Percentiles rank a stretch among this genome's conserved stretches.
These are phyloP conservation scores for Holocentrus rufus DNA, from an alignment of 2,797 vertebrate species.

Conservation along the genomic window DNA sequence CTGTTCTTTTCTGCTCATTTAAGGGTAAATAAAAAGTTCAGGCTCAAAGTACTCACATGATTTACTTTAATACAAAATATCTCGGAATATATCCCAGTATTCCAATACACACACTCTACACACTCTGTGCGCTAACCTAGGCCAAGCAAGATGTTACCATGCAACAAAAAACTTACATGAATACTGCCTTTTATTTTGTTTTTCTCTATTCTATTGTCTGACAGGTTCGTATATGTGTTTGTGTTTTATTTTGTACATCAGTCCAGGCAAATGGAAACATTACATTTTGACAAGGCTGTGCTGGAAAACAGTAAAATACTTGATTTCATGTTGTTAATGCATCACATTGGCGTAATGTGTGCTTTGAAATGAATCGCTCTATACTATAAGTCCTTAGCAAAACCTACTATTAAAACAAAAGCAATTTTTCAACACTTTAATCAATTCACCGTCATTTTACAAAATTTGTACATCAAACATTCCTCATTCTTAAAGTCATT, in stretches of 20 bases:
- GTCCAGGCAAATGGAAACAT: slow-evolving; percentile 18
- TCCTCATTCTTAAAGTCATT: no score
- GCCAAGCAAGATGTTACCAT: no score
- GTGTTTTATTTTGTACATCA: slow-evolving; percentile 16
- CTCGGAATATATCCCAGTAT: no score
- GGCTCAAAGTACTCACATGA: no score
- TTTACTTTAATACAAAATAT: no score
- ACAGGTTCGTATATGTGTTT: slow-evolving; percentile 27
- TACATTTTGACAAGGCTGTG: slow-evolving; percentile 3
- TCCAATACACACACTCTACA: no score
- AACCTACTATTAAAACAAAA: no score
- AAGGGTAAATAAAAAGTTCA: no score
- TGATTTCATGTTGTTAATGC: slow-evolving; percentile 7
- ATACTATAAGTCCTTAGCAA: neutral
- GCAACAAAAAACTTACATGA: no score
- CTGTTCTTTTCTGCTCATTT: no score
- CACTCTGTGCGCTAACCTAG: no score
- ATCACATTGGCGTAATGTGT: neutral
- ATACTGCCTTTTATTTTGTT: no score
- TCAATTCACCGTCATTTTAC: neutral
- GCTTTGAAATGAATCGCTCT: slow-evolving; percentile 13
- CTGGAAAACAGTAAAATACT: slow-evolving; percentile 6
- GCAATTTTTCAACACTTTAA: neutral
- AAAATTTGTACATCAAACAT: slow-evolving; percentile 2
- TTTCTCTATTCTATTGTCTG: neutral